Evolutionary conservation across 2,113 vertebrate genomes (phyloP), one percentile per base, ranked within the genome.

Genomic region (Ariopsis seemanni): DNA sequence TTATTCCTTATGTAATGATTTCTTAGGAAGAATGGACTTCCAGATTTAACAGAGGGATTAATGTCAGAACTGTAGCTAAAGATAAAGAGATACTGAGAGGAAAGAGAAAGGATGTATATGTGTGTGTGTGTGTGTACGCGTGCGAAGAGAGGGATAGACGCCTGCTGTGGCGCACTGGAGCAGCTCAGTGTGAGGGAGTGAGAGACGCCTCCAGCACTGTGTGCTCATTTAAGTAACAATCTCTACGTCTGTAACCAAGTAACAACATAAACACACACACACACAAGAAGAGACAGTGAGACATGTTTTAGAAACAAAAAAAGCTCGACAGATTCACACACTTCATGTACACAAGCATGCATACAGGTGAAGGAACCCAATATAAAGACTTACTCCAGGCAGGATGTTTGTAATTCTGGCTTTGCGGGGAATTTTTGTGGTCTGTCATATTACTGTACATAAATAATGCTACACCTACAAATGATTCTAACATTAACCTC

Each of bases 201-300:
- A 90, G 84, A 88, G 86, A 77, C 79, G 87, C 86, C 80, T 72
- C 22, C 14, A 83, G 88, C 84, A 91, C 89, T 85, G 90, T 89
- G 86, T 87, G 84, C 93, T 93, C 90, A 91, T 90, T 90, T 89
- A 90, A 90, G 93, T 90, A 94, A 94, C 84, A 91, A 93, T 91
- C 87, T 88, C 75, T 79, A 79, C 67, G 89, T 81, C 85, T 71
- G 90, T 89, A 90, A 91, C 50, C 87, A 86, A 67, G 85, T 86
- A 86, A 87, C 85, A 69, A 42, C 17, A 22, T 22, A 60, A 34
- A 81, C 27, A 81, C 27, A 34, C 7, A 18, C 27, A 30, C 77
- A 50, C 15, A 18, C 50, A 62, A n/a, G 4, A 62, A 30, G 17
- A 18, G 55, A 42, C 30, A 30, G n/a, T 4, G 11, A 60, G 27